A percentile compares a stretch with the other conserved stretches of the same genome.
phyloP scores from a whole-genome alignment of 2,797 vertebrate species.

The Sebastes diploproa region DNA sequence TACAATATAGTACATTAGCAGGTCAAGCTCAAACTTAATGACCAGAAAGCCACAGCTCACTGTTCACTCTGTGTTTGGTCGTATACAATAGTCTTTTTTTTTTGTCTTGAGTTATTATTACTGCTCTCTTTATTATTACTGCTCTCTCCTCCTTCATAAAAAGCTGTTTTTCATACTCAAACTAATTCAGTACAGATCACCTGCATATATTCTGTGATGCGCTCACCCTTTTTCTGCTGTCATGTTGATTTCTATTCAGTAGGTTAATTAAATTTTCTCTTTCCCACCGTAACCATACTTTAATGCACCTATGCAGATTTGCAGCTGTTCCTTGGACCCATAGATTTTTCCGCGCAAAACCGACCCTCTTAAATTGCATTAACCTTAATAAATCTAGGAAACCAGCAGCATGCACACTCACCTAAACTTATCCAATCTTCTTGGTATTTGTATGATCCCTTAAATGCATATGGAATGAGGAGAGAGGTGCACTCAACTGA shows the following conservation, averaged over 20 bases:
- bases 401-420: neutral
- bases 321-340: neutral
- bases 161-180: neutral
- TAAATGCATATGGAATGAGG: slow-evolving; percentile 7
- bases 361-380: slow-evolving; percentile 4
- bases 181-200: neutral
- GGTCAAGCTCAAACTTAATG: slow-evolving; percentile 9
- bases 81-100: neutral
- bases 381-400: slow-evolving; percentile 13
- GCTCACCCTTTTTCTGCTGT: neutral
- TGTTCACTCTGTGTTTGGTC: neutral
- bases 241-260: slow-evolving; percentile 12
- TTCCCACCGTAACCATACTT: neutral
- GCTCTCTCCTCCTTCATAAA: neutral
- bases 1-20: neutral
- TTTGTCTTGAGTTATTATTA: neutral
- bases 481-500: slow-evolving; percentile 17
- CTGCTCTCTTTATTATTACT: neutral
- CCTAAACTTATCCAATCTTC: neutral
- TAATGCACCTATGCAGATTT: slow-evolving; percentile 2
- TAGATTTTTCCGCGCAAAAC: neutral
- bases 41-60: neutral
- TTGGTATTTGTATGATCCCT: slow-evolving; percentile 2
- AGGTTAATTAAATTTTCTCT: slow-evolving; percentile 20
- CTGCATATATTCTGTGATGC: neutral